phyloP scores from a whole-genome alignment of 2,797 vertebrate species.

The Loris lydekkerianus region DNA sequence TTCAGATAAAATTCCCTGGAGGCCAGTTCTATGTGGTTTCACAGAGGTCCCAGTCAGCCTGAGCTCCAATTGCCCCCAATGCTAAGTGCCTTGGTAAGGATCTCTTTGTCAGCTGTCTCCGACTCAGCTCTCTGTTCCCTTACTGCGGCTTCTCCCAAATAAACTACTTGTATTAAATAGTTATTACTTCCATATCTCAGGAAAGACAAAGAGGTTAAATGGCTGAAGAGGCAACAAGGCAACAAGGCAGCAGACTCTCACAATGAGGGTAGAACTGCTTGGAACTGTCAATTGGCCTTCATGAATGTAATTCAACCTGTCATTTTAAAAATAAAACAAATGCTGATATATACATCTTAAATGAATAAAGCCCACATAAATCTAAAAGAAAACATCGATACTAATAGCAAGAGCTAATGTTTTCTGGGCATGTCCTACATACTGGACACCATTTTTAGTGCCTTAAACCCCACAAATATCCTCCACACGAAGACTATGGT shows the following conservation, averaged over 20 bases:
- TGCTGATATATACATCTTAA: neutral
- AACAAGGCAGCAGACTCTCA: too few species aligned
- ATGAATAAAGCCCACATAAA: neutral
- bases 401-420: neutral
- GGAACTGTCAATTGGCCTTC: neutral
- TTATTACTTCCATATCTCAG: neutral
- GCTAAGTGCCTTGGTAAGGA: neutral
- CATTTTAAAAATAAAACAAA: neutral
- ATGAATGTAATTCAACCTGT: neutral
- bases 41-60: neutral
- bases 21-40: neutral
- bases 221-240: neutral
- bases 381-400: neutral
- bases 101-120: neutral
- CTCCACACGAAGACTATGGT: neutral
- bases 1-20: neutral
- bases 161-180: neutral
- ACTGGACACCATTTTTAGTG: too few species aligned
- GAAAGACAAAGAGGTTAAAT: too few species aligned
- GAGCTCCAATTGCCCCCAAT: neutral
- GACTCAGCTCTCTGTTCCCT: neutral
- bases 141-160: neutral
- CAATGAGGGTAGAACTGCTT: neutral
- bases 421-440: too few species aligned
- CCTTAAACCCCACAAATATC: too few species aligned